phyloP scores from a whole-genome alignment of 2,113 vertebrate genomes.

The Orycteropus afer region DNA sequence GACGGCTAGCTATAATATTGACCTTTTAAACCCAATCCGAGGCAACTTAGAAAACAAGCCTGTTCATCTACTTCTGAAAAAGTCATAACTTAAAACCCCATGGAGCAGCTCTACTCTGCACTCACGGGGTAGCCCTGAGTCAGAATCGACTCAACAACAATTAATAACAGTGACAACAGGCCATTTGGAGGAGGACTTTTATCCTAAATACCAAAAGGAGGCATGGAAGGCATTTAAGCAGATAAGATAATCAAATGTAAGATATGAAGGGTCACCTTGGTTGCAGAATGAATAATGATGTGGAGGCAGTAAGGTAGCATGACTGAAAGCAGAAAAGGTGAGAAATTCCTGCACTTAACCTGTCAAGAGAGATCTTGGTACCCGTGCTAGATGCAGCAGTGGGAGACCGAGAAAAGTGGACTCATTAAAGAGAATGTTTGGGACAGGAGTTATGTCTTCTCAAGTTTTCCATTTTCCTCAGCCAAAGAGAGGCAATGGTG shows the following conservation, averaged over 20 bases:
- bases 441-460: not conserved
- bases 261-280: not conserved
- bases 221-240: not conserved
- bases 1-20: not conserved
- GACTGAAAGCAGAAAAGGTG: not conserved
- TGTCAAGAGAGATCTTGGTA: not conserved
- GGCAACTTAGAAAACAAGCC: not conserved
- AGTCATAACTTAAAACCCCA: not conserved
- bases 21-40: not conserved
- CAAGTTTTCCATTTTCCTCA: conserved; percentile 15
- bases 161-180: not conserved
- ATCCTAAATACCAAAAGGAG: not conserved
- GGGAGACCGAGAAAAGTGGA: not conserved
- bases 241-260: not conserved
- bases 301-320: not conserved
- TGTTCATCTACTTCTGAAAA: not conserved
- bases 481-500: not conserved
- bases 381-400: not conserved
- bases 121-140: not conserved
- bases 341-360: not conserved
- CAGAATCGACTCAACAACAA: not conserved
- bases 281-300: not conserved
- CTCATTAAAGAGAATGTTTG: not conserved
- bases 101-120: not conserved
- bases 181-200: not conserved